Evolutionary conservation across 2,113 vertebrate genomes (phyloP).

Genomic region (Plestiodon gilberti): DNA sequence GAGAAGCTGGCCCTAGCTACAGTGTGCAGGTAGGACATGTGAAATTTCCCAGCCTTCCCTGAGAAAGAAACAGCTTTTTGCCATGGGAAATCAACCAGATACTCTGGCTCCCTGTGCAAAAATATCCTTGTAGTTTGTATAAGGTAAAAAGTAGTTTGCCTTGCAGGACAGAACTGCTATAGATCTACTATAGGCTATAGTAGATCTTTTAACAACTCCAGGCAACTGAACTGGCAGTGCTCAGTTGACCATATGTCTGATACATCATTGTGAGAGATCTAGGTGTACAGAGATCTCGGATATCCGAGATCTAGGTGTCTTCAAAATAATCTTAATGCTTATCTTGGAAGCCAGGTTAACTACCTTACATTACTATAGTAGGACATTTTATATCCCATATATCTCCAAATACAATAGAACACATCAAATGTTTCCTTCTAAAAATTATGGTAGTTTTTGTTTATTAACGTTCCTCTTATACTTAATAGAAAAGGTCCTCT

Average conservation of each 20-base stretch:
- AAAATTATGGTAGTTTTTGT: not conserved
- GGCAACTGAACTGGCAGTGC: not conserved
- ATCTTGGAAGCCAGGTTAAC: not conserved
- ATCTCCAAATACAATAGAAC: not conserved
- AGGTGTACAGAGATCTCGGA: too few species aligned
- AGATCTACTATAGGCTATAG: too few species aligned
- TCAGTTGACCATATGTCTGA: not conserved
- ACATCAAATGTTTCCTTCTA: not conserved
- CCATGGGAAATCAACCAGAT: not conserved
- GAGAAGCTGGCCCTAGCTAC: too few species aligned
- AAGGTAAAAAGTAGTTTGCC: not conserved
- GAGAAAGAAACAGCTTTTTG: too few species aligned
- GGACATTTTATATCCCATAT: not conserved
- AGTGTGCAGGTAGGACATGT: not conserved
- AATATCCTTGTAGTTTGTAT: too few species aligned
- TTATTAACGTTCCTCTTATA: not conserved
- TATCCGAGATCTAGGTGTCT: too few species aligned
- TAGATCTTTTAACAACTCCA: too few species aligned
- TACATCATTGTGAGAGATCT: too few species aligned
- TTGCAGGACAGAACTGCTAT: not conserved
- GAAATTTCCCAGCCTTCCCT: not conserved
- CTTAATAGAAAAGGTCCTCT: not conserved
- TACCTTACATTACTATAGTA: not conserved
- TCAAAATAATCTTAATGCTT: not conserved
- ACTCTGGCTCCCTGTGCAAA: not conserved